Base-by-base conservation (phyloP, 2,888 invertebrate genomes). In the Drosophila siamana region DNA sequence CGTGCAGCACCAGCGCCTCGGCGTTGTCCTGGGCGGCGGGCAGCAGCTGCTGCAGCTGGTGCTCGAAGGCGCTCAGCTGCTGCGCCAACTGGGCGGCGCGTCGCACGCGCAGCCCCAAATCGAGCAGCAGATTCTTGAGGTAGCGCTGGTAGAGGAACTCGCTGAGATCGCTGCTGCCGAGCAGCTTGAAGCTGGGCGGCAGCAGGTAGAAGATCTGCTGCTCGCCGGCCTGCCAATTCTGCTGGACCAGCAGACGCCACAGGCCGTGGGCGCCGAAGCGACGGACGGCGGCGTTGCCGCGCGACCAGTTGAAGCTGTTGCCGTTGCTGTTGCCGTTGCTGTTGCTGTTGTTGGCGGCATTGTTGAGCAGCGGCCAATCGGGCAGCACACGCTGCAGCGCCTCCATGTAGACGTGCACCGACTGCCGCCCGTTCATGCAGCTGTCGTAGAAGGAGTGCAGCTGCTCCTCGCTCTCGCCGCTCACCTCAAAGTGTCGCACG, bases 191-290 rank as follows among this genome's bases (percentile, higher is more conserved):
- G 0, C 57, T 74, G 1, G 91, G 86, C 0, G 90, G 47, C 24
- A 89, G 69, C 15, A 91, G 36, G 26, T 91, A 91, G 52, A 91
- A 70, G 28, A 91, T 70, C 2, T 72, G 65, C 47, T 91, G 88
- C 2, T 86, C 87, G 0, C 88, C 85, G 2, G 81, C 73, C 78
- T 91, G 91, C 91, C 91, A 91, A n/a, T 90, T 92, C 11, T 86
- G 72, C 33, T 89, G 88, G 2, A 91, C 80, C 3, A 79, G n/a
- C 1, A 90, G 71, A 0, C 85, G 78, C 74, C 90, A 89, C 0
- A 91, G 30, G 0, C 90, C 76, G 9, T 90, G 83, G 0, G 81
- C 87, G 8, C 89, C 91, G 40, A 80, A 84, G n/a, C 71, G 87
- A 1, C 91, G 83, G 61, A 91, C 30, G 0, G 80, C 80, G 0